Base-by-base conservation (phyloP, 2,113 vertebrate species). In the Anser brachyrhynchus region DNA sequence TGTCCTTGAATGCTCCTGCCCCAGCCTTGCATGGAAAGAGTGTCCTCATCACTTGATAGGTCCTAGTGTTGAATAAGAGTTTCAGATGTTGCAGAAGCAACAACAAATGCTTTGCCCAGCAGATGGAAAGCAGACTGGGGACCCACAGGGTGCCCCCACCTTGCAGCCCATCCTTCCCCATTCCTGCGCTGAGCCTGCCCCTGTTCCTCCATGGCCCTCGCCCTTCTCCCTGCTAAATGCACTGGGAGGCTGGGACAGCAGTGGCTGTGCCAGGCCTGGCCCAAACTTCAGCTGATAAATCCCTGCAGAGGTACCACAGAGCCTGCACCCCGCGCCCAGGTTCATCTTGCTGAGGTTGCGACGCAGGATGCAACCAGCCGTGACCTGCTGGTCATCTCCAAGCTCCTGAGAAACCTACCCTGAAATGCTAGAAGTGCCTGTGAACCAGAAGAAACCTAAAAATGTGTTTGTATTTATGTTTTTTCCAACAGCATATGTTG, bases 401-500 rank as follows among this genome's bases (percentile, higher is more conserved):
- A 79, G 35, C 61, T 51, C 31, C 58, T 43, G 55, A 79, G 54
- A 69, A 13, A 39, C 25, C 51, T 22, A 19, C 62, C 73, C 73
- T 16, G 61, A 51, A 33, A 10, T 23, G 29, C 46, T 22, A 80
- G 41, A 80, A 67, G 64, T 76, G 58, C 35, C 91, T 84, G 73
- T 35, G 86, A 80, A 73, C 65, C 84, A 89, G 77, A 44, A 74
- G 37, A 46, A 83, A 12, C 28, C 74, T 73, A 4, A 73, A 78
- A 66, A 13, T 65, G n/a, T 77, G 67, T 91, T 92, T 89, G 80
- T 78, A 61, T 89, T 93, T 59, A 61, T 82, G 83, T n/a, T 92
- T 74, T 31, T 80, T 58, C 16, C 73, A 70, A 2, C 57, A 87
- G 83, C 96, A 95, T 96, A 95, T 94, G 91, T 78, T 95, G 84